Evolutionary conservation across 1,140 invertebrate species (phyloP), one percentile per base, ranked within the genome.

Genomic region (Zaprionus nigranus): DNA sequence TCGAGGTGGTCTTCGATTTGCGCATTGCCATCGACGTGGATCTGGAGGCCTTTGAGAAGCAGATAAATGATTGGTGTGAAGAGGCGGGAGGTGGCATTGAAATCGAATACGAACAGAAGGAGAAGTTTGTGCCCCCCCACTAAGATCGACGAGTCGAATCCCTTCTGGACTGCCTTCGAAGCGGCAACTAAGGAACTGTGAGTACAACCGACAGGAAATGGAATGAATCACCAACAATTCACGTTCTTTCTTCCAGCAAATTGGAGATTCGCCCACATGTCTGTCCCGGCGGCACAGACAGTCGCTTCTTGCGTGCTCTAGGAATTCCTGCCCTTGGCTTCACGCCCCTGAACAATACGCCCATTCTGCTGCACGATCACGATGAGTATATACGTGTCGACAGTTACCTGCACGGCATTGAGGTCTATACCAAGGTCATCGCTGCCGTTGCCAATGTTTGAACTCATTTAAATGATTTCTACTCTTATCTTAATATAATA

Each of bases 281-380:
- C 28, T 97, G 97, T 78, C 95, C 96, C 0, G 97, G 96, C 46
- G 96, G 95, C 26, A 98, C 97, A 5, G 97, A 98, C 81, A 95
- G 95, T 82, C 94, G 96, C 71, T 97, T 94, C 81, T 77, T 97
- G 22, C 94, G 96, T 90, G 80, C 93, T 95, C 97, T 96, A 93
- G 96, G 95, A 1, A 94, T 96, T 53, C 95, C 95, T 2, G 96
- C 96, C 1, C 92, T 98, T 30, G 96, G 97, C 24, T 97, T 98
- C 91, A 96, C 96, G 3, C 97, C 97, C 1, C 96, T 97, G 90
- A 96, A 95, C 69, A 94, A 95, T 77, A 97, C 96, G 2, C 95
- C 94, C 2, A 94, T 96, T 5, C 92, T 96, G 2, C 93, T 97
- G 13, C 97, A 98, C 81, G 96, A 97, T 82, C 95, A 97, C 90